A percentile compares a stretch with the other conserved stretches of the same genome.
These are phyloP conservation scores for Graphium colonna DNA, from an alignment of 2,888 invertebrate genomes.

Conservation along the genomic window DNA sequence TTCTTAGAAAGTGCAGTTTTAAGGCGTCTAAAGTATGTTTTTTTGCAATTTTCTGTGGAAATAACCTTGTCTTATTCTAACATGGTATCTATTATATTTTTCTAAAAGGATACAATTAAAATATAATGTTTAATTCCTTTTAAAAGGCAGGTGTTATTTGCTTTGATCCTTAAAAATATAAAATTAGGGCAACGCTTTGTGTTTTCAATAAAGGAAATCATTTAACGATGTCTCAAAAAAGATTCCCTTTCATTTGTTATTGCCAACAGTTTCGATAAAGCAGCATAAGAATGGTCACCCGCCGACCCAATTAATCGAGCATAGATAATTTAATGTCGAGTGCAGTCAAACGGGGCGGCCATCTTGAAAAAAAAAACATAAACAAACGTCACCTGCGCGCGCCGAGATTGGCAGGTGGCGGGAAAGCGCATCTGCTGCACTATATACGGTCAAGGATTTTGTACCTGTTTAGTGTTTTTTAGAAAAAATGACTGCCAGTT, in stretches of 20 bases:
- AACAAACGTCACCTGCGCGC: conserved; percentile 64
- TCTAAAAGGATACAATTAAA: no score
- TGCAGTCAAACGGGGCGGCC: neutral
- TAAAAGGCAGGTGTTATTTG: neutral
- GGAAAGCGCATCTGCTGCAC: conserved; percentile 53
- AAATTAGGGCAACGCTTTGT: neutral
- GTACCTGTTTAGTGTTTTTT: conserved; percentile 9
- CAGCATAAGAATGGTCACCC: conserved; percentile 8
- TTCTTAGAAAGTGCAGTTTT: no score
- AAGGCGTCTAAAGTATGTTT: no score
- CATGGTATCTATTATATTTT: no score
- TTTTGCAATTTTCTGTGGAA: no score
- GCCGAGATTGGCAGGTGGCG: conserved; percentile 75
- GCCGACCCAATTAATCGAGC: conserved; percentile 11
- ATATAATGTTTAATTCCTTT: no score
- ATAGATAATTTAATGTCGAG: conserved; percentile 11
- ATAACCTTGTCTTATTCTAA: no score
- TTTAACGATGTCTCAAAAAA: neutral
- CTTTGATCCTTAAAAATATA: neutral
- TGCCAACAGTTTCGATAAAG: neutral
- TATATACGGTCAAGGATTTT: conserved; percentile 18
- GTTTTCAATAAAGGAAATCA: neutral
- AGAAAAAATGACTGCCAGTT: conserved; percentile 12
- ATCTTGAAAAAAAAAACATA: conserved; percentile 54
- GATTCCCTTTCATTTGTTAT: conserved; percentile 4